Base-by-base conservation (phyloP, 2,797 vertebrate species). In the Delichon dasypus region DNA sequence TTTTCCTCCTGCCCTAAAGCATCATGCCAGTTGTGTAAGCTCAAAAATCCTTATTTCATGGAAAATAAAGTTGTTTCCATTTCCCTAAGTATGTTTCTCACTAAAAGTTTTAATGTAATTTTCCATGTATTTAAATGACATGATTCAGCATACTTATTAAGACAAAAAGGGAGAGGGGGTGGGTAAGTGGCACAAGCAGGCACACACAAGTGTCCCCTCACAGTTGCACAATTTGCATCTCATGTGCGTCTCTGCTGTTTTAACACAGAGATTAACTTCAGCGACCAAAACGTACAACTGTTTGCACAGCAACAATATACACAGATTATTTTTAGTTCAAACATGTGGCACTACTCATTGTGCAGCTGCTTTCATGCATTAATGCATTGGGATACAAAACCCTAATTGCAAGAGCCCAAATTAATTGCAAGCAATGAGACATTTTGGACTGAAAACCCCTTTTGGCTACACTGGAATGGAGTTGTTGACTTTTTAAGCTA, bases 271-370 rank as follows among this genome's bases (percentile, higher is more conserved):
- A 90, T 94, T 93, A 93, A 96, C 90, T 95, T 75, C 84, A 92
- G 94, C n/a, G 40, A 96, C 90, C 85, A 92, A 94, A 96, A 93
- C 27, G 50, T 94, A 79, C 51, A 70, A 89, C 27, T 86, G 83
- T 60, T 92, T 94, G 76, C 2, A 5, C 85, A 91, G 91, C 34
- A 92, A 93, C 82, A 85, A 90, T 72, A 90, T 70, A 94, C 82
- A 93, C 81, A 93, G 76, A 89, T 92, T 97, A 97, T 96, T 96
- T 97, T 97, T 96, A 95, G 96, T 88, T 94, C 67, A 95, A 60
- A 95, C 96, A 96, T 93, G 90, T 96, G 96, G 94, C 91, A 94
- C 79, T 91, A 94, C 80, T 96, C 94, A 93, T 82, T 82, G 85
- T 83, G 87, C 81, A 97, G 53, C 90, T 79, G 55, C 81, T 93